These are phyloP conservation scores for Cyrtorhinus lividipennis DNA, from an alignment of 1,140 invertebrate genomes.

Conservation along the genomic window DNA sequence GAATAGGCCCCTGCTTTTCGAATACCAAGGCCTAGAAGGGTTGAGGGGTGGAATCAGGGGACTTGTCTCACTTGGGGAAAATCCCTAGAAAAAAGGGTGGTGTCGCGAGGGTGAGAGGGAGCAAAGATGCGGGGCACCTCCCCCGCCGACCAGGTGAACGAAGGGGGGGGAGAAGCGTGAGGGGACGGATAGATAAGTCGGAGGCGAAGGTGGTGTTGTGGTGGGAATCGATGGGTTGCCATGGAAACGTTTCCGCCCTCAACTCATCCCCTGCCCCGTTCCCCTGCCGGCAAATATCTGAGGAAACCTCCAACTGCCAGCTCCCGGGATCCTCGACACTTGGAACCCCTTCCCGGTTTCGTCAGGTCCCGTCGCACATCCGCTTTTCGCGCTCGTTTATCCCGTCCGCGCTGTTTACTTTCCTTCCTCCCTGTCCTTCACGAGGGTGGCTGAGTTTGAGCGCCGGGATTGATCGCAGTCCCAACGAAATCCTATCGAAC, in stretches of 20 bases:
- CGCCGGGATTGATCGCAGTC: too few species aligned
- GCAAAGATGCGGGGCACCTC: too few species aligned
- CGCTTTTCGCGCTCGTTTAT: too few species aligned
- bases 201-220: slow-evolving; percentile 1
- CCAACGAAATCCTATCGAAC: too few species aligned
- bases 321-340: background rate
- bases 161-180: background rate
- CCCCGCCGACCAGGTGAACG: too few species aligned
- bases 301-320: slow-evolving; percentile 14
- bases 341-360: background rate
- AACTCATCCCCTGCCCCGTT: slow-evolving; percentile 18
- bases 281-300: slow-evolving; percentile 25
- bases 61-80: background rate
- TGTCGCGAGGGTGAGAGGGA: background rate
- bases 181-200: slow-evolving; percentile 7
- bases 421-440: too few species aligned
- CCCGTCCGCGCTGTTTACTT: too few species aligned
- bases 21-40: background rate
- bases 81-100: background rate
- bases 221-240: slow-evolving; percentile 17
- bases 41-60: background rate
- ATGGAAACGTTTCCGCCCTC: slow-evolving; percentile 24
- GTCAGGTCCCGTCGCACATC: background rate
- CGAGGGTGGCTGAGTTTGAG: too few species aligned
- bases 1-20: background rate